Conservation (phyloP, 2,797 vertebrate genomes). For the Macropodus opercularis region DNA sequence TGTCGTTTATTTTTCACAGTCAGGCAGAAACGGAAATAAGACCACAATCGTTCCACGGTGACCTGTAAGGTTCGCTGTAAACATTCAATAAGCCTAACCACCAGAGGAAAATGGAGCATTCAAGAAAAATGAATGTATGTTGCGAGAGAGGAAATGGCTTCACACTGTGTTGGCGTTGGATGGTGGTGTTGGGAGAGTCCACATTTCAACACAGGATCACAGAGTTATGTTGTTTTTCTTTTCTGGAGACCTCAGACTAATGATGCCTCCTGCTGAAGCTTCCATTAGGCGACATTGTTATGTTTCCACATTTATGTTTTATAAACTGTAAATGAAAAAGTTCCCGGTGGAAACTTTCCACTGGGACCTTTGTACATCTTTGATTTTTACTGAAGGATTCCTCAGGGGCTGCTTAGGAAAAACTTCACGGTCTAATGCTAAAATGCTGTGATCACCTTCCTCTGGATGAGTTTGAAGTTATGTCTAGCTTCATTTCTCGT, state of each 20-base stretch:
- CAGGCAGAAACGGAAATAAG: constrained; percentile 37
- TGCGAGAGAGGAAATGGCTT: constrained; percentile 34
- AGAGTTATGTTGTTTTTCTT: constrained; percentile 50
- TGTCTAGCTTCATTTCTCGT: not conserved
- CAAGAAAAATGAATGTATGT: constrained; percentile 29
- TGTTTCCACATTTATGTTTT: constrained; percentile 61
- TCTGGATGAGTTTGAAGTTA: constrained; percentile 2
- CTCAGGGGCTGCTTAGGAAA: constrained; percentile 15
- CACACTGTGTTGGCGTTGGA: constrained; percentile 20
- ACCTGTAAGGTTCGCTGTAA: constrained; percentile 50
- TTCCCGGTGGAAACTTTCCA: constrained; percentile 47
- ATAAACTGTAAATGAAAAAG: constrained; percentile 42
- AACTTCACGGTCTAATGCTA: constrained; percentile 43
- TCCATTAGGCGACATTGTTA: constrained; percentile 56
- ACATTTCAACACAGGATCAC: constrained; percentile 21
- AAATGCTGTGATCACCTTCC: constrained; percentile 44
- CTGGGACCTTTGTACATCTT: constrained; percentile 40
- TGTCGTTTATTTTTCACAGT: constrained; percentile 51
- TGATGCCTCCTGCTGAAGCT: constrained; percentile 60
- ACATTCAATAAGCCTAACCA: constrained; percentile 50
- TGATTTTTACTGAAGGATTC: constrained; percentile 42
- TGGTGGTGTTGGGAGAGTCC: constrained; percentile 23
- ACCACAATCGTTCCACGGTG: constrained; percentile 31
- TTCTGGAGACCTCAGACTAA: constrained; percentile 57
- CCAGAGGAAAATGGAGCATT: constrained; percentile 25